Conservation (phyloP, 2,888 invertebrate species). For the Cataglyphis cursor region DNA sequence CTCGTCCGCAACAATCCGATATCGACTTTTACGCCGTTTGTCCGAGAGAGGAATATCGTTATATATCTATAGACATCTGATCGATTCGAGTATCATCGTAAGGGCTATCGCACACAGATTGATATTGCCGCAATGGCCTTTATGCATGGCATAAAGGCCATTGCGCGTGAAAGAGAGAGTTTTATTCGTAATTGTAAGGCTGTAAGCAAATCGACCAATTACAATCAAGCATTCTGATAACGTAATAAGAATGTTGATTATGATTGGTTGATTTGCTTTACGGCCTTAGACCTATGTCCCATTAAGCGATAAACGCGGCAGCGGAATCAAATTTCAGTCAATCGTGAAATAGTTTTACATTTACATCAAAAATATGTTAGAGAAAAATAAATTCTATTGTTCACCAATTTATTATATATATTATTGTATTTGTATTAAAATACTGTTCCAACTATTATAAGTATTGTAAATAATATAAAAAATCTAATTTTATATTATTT, state of each 20-base stretch:
- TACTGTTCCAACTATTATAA: neutral
- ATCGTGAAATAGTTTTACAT: neutral
- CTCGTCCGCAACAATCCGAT: slow-evolving; percentile 75
- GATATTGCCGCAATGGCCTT: too few species aligned
- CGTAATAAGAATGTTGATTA: too few species aligned
- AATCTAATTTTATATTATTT: neutral
- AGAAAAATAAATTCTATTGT: neutral
- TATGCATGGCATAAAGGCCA: too few species aligned
- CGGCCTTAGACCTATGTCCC: neutral
- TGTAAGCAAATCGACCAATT: too few species aligned
- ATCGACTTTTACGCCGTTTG: slow-evolving; percentile 71
- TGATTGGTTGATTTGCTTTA: too few species aligned
- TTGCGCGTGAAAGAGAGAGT: too few species aligned
- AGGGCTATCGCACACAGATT: neutral
- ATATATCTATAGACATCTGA: slow-evolving; percentile 62
- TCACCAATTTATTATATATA: neutral
- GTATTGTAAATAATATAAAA: neutral
- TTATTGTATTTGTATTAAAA: slow-evolving; percentile 4
- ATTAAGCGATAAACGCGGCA: neutral
- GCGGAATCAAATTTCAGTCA: neutral
- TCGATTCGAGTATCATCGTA: slow-evolving; percentile 63
- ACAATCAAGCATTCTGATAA: too few species aligned
- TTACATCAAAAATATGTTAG: neutral
- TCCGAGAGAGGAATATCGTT: slow-evolving; percentile 69
- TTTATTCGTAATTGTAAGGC: too few species aligned